Base-by-base conservation (phyloP, 2,113 vertebrate genomes). In the Cyprinus carpio region DNA sequence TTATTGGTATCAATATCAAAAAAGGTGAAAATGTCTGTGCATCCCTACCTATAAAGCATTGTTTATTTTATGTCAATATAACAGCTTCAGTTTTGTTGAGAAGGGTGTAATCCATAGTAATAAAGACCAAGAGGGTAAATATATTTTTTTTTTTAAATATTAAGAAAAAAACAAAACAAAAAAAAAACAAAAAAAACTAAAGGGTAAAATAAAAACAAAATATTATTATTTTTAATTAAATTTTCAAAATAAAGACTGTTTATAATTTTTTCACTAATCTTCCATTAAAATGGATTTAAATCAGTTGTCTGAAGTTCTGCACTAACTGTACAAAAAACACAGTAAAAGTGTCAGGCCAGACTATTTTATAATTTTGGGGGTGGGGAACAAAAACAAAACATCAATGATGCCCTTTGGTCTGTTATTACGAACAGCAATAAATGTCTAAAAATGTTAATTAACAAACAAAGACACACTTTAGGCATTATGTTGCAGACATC, bases 91-190 rank as follows among this genome's bases (percentile, higher is more conserved):
- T 89, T 89, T 82, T 25, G 31, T 58, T 82, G 80, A 85, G 25
- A 69, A 75, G 92, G 94, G 95, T 94, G 95, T 93, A 94, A 95
- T 95, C 95, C 93, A 95, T 95, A 88, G 95, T 95, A 96, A 96
- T 95, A 95, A 94, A 92, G 92, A 92, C 93, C 91, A 94, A 95
- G 94, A 95, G 93, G 93, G 79, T 18, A 15, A 87, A 81, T 15
- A 79, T 62, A 60, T n/a, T 2, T 43, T 8, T 62, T 54, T n/a
- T 2, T 43, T 8, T 16, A 13, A 31, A 31, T 29, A 12, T 10
- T 2, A 43, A 10, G 40, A 43, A 10, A 7, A 6, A 64, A 64
- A 49, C n/a, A n/a, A n/a, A n/a, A n/a, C n/a, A n/a, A n/a, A n/a
- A n/a, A n/a, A n/a, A n/a, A n/a, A n/a, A n/a, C n/a, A 49, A 54